Evolutionary conservation across 2,113 vertebrate genomes (phyloP).

Genomic region (Erythrocebus patas): DNA sequence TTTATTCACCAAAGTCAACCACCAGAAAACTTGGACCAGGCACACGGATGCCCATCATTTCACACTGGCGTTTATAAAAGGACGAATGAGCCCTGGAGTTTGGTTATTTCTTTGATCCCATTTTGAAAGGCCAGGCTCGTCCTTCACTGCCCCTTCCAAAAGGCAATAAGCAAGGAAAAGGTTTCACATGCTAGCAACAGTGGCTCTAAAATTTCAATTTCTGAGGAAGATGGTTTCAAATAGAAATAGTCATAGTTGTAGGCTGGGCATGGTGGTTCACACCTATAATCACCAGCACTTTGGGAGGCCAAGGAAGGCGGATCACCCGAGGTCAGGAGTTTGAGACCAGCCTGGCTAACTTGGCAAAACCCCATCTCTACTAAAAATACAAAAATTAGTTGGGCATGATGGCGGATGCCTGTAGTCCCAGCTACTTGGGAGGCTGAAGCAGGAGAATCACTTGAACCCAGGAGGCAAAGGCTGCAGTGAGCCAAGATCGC

Average conservation of each 20-base stretch:
- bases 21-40: neutral
- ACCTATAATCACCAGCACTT: no score
- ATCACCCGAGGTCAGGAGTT: no score
- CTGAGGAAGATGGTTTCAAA: constrained; percentile 25
- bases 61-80: neutral
- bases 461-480: no score
- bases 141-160: neutral
- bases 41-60: neutral
- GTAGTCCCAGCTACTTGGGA: no score
- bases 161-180: neutral
- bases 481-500: no score
- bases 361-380: no score
- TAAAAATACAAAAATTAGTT: no score
- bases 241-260: neutral
- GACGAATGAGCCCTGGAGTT: neutral
- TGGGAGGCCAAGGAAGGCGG: no score
- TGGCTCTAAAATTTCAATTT: neutral
- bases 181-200: neutral
- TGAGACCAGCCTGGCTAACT: no score
- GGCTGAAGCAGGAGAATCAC: no score
- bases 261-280: no score
- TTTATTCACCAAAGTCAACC: neutral
- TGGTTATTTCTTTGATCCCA: neutral
- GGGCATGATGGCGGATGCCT: no score
- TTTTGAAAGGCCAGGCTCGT: neutral